Percentiles rank a stretch among this genome's conserved stretches.
These are phyloP conservation scores for Andrena camellia DNA, from an alignment of 2,888 invertebrate genomes.

Conservation along the genomic window DNA sequence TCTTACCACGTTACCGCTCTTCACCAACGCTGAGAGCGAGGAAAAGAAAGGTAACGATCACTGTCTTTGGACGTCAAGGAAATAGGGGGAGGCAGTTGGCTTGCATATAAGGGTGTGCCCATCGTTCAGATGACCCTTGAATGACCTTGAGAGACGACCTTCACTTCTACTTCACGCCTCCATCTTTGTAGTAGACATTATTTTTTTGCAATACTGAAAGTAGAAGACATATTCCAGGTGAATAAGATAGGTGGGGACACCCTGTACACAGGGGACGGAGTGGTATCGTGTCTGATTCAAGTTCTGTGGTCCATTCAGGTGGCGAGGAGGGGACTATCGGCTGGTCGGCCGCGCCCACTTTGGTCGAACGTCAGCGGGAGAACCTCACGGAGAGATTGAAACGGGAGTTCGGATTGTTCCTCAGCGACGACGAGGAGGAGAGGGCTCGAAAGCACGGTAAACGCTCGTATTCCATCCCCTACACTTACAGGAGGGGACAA, in stretches of 20 bases:
- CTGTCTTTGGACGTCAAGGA: not conserved
- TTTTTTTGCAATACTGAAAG: too few species aligned
- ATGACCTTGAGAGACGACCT: too few species aligned
- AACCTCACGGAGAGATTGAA: slow-evolving; percentile 94
- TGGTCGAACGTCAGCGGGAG: slow-evolving; percentile 94
- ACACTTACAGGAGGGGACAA: too few species aligned
- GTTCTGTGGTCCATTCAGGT: slow-evolving; percentile 66
- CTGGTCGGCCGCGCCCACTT: slow-evolving; percentile 94
- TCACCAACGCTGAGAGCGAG: slow-evolving; percentile 78
- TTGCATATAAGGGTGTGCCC: not conserved
- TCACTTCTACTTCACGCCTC: too few species aligned
- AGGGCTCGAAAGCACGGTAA: slow-evolving; percentile 86
- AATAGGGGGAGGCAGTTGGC: not conserved
- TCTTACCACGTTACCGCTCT: slow-evolving; percentile 79
- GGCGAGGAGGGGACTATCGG: slow-evolving; percentile 83
- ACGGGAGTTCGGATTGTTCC: slow-evolving; percentile 92
- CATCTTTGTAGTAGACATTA: too few species aligned
- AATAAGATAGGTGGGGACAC: slow-evolving; percentile 11
- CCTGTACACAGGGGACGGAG: not conserved
- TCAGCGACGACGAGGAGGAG: slow-evolving; percentile 89
- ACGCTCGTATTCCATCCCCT: slow-evolving; percentile 38
- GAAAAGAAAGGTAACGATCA: slow-evolving; percentile 82
- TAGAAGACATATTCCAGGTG: not conserved
- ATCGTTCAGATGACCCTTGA: too few species aligned
- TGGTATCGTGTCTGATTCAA: too few species aligned